phyloP scores from a whole-genome alignment of 2,113 vertebrate genomes.

The Mirounga angustirostris region DNA sequence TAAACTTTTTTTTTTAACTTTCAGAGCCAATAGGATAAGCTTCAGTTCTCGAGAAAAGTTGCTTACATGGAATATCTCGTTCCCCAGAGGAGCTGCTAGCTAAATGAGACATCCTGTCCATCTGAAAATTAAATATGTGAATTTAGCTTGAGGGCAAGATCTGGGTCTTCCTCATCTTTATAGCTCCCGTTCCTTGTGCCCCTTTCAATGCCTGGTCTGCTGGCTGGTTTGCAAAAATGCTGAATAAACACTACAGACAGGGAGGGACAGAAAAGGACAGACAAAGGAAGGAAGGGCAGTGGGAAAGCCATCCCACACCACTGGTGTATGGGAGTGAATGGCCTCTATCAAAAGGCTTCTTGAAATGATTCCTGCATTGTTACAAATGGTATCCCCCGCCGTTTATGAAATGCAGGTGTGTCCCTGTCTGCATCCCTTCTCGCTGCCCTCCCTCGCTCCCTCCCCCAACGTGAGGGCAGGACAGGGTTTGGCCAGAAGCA shows the following conservation, averaged over 20 bases:
- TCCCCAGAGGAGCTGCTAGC: neutral
- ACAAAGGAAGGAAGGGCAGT: neutral
- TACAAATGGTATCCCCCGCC: neutral
- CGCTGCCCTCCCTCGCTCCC: neutral
- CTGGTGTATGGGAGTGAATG: neutral
- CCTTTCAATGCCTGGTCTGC: neutral
- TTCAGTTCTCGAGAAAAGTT: slow-evolving; percentile 45
- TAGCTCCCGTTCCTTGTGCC: neutral
- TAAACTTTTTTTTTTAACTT: neutral
- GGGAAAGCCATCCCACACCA: neutral
- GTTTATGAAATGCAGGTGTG: neutral
- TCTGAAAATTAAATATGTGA: slow-evolving; percentile 2
- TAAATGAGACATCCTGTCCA: neutral
- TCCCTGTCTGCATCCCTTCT: neutral
- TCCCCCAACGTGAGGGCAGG: rapidly evolving
- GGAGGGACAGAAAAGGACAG: neutral
- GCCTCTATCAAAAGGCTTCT: neutral
- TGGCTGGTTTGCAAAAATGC: too few relatives aligned
- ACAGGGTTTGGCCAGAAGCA: neutral
- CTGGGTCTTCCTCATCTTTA: neutral
- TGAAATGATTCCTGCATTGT: neutral
- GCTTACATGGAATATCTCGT: neutral
- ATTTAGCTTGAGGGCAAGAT: neutral
- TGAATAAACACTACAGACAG: neutral
- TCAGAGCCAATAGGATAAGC: slow-evolving; percentile 22